These are phyloP conservation scores for Synergus japonicus DNA, from an alignment of 2,888 invertebrate species.

Conservation along the genomic window DNA sequence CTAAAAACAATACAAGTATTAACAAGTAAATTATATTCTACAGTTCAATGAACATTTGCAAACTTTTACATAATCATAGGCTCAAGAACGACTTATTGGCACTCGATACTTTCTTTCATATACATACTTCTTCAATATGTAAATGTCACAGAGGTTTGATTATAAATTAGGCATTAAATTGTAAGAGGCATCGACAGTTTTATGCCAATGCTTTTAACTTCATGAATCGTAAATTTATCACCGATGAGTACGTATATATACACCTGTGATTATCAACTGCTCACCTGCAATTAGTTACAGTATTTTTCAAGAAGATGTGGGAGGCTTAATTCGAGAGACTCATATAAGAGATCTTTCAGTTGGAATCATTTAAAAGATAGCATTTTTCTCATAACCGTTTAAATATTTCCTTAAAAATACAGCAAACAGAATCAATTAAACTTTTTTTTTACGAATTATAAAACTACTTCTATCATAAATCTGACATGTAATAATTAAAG, in stretches of 20 bases:
- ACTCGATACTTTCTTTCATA: constrained; percentile 15
- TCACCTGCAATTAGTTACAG: constrained; percentile 26
- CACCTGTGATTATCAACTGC: constrained; percentile 13
- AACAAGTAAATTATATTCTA: no score
- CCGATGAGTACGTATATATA: background rate
- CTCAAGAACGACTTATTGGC: background rate
- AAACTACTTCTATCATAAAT: no score
- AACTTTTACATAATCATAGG: background rate
- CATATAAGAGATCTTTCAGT: background rate
- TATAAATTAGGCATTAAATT: constrained; percentile 36
- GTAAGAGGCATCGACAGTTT: constrained; percentile 21
- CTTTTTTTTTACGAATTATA: background rate
- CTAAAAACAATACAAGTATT: no score
- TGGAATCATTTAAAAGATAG: background rate
- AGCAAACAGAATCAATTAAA: background rate
- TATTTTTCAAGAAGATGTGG: constrained; percentile 25
- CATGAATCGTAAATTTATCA: constrained; percentile 16
- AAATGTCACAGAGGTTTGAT: constrained; percentile 23
- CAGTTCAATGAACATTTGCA: background rate
- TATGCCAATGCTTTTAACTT: constrained; percentile 18
- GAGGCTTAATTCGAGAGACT: background rate
- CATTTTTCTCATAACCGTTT: background rate
- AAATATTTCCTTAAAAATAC: background rate
- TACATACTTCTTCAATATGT: constrained; percentile 4
- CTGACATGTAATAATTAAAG: no score